A percentile compares a stretch with the other conserved stretches of the same genome.
Conservation (phyloP, 2,888 invertebrate species). For the Bimastos eiseni region DNA sequence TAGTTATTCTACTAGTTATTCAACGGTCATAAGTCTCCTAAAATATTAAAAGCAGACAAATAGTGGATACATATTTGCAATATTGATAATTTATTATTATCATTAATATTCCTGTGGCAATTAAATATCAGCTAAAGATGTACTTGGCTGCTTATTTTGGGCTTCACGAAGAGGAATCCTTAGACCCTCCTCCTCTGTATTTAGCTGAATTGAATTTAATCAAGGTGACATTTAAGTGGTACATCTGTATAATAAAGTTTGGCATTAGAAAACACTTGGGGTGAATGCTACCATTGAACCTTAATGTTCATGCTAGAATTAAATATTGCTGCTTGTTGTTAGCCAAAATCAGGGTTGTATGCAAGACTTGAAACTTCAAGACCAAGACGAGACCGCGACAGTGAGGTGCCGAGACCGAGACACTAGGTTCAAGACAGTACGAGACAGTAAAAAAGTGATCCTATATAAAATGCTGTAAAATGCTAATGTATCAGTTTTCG, state of each 20-base stretch:
- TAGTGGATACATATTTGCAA: neutral
- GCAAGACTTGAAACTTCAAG: too few species aligned
- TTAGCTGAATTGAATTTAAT: neutral
- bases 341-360: too few species aligned
- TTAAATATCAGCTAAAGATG: neutral
- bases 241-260: neutral
- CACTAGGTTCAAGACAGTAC: too few species aligned
- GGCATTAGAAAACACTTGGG: neutral
- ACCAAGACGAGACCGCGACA: too few species aligned
- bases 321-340: neutral
- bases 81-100: too few species aligned
- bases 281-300: neutral
- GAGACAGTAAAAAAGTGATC: too few species aligned
- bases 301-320: neutral
- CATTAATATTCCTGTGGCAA: neutral
- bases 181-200: neutral
- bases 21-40: neutral
- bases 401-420: too few species aligned
- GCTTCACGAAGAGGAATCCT: neutral
- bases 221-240: neutral
- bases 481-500: too few species aligned
- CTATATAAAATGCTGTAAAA: too few species aligned
- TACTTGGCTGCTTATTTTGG: neutral
- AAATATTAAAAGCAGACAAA: neutral
- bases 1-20: too few species aligned